phyloP scores from a whole-genome alignment of 1,140 invertebrate species.

The Drosophila littoralis region DNA sequence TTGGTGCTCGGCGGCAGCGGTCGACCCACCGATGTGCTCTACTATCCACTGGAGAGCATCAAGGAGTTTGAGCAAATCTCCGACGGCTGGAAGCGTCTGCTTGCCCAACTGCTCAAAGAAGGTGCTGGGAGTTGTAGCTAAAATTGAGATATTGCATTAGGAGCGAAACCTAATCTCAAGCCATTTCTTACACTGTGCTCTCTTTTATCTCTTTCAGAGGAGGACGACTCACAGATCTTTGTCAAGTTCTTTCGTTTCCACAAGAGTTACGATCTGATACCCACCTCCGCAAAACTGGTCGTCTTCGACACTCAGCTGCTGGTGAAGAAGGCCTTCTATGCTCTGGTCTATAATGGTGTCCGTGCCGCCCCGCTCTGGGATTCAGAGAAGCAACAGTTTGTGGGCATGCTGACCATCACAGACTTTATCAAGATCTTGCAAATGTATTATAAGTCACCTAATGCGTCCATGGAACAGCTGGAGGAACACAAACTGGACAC shows the following conservation, averaged over 20 bases:
- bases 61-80: constrained; percentile 93
- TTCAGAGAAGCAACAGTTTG: constrained; percentile 94
- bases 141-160: neutral
- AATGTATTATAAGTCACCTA: constrained; percentile 98
- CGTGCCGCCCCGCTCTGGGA: constrained; percentile 99
- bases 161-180: neutral
- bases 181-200: neutral
- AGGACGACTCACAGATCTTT: constrained; percentile 98
- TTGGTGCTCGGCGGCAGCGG: constrained; percentile 84
- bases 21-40: constrained; percentile 72
- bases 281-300: constrained; percentile 99
- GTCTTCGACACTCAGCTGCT: constrained; percentile 99
- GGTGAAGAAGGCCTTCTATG: constrained; percentile 99
- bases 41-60: constrained; percentile 91
- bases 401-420: constrained; percentile 99
- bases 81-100: constrained; percentile 89
- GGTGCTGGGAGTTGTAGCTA: constrained; percentile 84
- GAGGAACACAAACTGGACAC: constrained; percentile 99
- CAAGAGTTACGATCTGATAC: constrained; percentile 99
- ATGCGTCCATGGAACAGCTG: constrained; percentile 96
- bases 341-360: constrained; percentile 99
- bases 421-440: constrained; percentile 99
- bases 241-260: constrained; percentile 99
- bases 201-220: constrained; percentile 90
- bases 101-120: constrained; percentile 89